Evolutionary conservation across 2,888 invertebrate species (phyloP).

Genomic region (Polia nebulosa): DNA sequence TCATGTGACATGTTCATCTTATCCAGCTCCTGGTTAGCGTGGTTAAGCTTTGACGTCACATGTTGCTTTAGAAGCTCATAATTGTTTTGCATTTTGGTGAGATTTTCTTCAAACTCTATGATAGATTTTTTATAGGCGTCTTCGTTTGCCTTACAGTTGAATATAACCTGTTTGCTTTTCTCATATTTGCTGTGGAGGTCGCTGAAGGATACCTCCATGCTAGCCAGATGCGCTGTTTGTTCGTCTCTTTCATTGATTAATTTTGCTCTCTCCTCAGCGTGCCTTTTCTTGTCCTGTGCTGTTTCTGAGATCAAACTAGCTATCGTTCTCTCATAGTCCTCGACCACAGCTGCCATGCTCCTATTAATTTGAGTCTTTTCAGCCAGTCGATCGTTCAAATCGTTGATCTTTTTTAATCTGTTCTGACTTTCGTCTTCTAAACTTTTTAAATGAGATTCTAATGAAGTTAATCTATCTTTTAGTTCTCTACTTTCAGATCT

Average conservation of each 20-base stretch:
- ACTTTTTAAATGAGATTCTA: constrained; percentile 83
- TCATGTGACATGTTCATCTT: constrained; percentile 93
- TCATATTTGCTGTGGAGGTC: constrained; percentile 93
- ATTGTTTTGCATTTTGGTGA: constrained; percentile 94
- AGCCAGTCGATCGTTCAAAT: constrained; percentile 80
- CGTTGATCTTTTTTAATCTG: constrained; percentile 82
- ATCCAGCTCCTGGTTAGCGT: constrained; percentile 95
- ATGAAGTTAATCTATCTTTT: constrained; percentile 82
- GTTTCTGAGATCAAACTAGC: constrained; percentile 94
- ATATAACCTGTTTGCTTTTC: constrained; percentile 92
- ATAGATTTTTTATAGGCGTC: constrained; percentile 93
- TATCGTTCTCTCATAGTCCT: constrained; percentile 95
- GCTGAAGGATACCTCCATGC: constrained; percentile 92
- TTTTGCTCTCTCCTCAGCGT: constrained; percentile 88
- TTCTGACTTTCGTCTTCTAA: constrained; percentile 80
- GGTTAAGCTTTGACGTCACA: constrained; percentile 96
- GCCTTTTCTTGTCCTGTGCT: constrained; percentile 92
- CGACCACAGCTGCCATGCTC: constrained; percentile 93
- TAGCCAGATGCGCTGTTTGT: constrained; percentile 91
- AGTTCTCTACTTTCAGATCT: constrained; percentile 87
- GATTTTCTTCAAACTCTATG: constrained; percentile 93
- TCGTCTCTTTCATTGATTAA: constrained; percentile 91
- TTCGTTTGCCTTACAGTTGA: constrained; percentile 91
- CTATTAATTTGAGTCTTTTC: constrained; percentile 88
- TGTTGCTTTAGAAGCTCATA: constrained; percentile 97